phyloP scores from a whole-genome alignment of 2,113 vertebrate species.

The Caracal caracal region DNA sequence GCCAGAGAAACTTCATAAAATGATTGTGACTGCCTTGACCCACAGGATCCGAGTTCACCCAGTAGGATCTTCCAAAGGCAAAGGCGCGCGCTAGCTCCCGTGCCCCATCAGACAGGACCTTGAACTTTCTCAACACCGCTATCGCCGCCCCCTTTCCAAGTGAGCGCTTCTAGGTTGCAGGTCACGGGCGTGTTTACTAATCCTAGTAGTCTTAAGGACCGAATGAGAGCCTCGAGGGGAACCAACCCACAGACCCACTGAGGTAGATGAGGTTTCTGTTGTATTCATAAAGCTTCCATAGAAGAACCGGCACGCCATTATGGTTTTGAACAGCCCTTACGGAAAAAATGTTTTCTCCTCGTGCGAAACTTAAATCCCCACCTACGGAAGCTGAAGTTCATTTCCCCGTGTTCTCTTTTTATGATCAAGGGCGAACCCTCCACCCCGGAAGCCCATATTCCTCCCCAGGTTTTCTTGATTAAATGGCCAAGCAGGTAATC shows the following conservation, averaged over 20 bases:
- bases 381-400: not conserved
- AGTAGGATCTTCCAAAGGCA: not conserved
- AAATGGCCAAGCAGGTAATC: conserved; percentile 60
- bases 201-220: not conserved
- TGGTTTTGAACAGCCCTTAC: not conserved
- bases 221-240: not conserved
- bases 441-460: not conserved
- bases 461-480: conserved; percentile 58
- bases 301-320: not conserved
- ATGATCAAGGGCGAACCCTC: conserved; percentile 7
- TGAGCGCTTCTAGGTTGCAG: not conserved
- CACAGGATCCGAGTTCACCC: not conserved
- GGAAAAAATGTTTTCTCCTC: not conserved
- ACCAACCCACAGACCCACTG: not conserved
- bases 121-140: not conserved
- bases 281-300: not conserved
- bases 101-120: not conserved
- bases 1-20: not conserved
- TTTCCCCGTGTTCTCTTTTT: not conserved
- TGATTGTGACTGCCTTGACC: not conserved
- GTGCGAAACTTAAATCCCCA: conserved; percentile 16
- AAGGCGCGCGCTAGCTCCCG: not conserved
- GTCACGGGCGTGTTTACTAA: not conserved
- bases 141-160: not conserved
- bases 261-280: not conserved